Evolutionary conservation across 2,888 invertebrate genomes (phyloP).

Genomic region (Drosophila helvetica): DNA sequence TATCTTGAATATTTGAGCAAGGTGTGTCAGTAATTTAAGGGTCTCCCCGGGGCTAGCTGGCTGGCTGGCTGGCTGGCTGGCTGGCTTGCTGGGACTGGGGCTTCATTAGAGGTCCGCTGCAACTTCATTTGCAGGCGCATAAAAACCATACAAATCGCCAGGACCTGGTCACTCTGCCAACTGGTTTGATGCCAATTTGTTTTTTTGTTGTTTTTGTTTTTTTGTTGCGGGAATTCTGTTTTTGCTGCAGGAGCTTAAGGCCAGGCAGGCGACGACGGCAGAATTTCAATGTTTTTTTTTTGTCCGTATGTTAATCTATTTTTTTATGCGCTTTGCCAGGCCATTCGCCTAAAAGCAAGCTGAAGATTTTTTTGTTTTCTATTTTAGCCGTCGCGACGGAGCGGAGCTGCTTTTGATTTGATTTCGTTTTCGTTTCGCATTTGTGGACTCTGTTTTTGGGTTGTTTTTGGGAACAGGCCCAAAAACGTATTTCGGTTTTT

Average conservation of each 20-base stretch:
- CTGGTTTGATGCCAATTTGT: slow-evolving; percentile 24
- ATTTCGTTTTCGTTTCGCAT: slow-evolving; percentile 53
- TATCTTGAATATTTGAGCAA: slow-evolving; percentile 73
- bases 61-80: not conserved
- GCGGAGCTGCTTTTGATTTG: slow-evolving; percentile 59
- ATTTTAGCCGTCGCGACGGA: slow-evolving; percentile 38
- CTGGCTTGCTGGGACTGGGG: slow-evolving; percentile 1
- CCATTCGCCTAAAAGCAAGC: slow-evolving; percentile 74
- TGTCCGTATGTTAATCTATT: slow-evolving; percentile 49
- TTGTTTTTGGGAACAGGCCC: slow-evolving; percentile 39
- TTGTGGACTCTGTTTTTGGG: slow-evolving; percentile 14
- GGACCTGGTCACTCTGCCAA: slow-evolving; percentile 20
- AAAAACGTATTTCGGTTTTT: slow-evolving; percentile 24
- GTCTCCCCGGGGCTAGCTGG: not conserved
- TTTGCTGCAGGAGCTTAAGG: slow-evolving; percentile 25
- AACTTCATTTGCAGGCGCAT: slow-evolving; percentile 46
- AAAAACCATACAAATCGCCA: slow-evolving; percentile 21
- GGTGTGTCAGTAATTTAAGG: slow-evolving; percentile 53
- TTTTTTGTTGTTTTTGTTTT: slow-evolving; percentile 38
- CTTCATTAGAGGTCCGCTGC: slow-evolving; percentile 54
- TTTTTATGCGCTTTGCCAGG: slow-evolving; percentile 47
- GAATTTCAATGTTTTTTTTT: slow-evolving; percentile 58
- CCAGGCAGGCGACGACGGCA: slow-evolving; percentile 19
- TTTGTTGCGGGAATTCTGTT: slow-evolving; percentile 24
- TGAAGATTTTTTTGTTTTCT: slow-evolving; percentile 34